These are phyloP conservation scores for Chitala chitala DNA, from an alignment of 2,113 vertebrate species.

Conservation along the genomic window DNA sequence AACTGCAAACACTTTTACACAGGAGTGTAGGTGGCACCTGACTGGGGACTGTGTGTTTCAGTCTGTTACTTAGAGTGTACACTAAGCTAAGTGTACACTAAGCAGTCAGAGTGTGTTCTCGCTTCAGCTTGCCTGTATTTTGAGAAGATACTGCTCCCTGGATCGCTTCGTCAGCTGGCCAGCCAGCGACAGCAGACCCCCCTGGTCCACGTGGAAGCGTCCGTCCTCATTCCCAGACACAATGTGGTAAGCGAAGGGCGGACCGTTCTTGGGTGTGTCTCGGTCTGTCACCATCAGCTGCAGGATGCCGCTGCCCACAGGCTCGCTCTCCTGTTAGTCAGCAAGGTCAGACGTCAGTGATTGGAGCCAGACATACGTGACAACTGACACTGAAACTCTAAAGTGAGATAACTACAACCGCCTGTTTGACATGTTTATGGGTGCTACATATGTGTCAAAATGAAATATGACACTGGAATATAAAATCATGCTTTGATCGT, in stretches of 20 bases:
- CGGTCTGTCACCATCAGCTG: constrained; percentile 81
- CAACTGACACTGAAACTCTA: not conserved
- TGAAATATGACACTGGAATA: too few relatives aligned
- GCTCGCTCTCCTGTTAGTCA: constrained; percentile 73
- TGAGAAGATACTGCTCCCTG: constrained; percentile 74
- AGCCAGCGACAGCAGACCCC: constrained; percentile 78
- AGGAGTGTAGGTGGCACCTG: too few relatives aligned
- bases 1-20: too few relatives aligned
- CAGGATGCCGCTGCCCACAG: constrained; percentile 73
- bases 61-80: not conserved
- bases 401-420: too few relatives aligned
- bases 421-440: too few relatives aligned
- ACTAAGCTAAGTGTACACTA: too few relatives aligned
- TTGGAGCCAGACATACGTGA: not conserved
- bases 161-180: constrained; percentile 63
- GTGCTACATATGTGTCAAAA: too few relatives aligned
- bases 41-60: not conserved
- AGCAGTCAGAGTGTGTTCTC: too few relatives aligned
- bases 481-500: too few relatives aligned
- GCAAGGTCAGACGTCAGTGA: not conserved
- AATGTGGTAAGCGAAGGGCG: constrained; percentile 82
- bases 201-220: constrained; percentile 77
- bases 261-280: constrained; percentile 84
- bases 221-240: constrained; percentile 77
- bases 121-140: constrained; percentile 87